A percentile compares a stretch with the other conserved stretches of the same genome.
phyloP scores from a whole-genome alignment of 2,113 vertebrate genomes.

The Caranx ignobilis region DNA sequence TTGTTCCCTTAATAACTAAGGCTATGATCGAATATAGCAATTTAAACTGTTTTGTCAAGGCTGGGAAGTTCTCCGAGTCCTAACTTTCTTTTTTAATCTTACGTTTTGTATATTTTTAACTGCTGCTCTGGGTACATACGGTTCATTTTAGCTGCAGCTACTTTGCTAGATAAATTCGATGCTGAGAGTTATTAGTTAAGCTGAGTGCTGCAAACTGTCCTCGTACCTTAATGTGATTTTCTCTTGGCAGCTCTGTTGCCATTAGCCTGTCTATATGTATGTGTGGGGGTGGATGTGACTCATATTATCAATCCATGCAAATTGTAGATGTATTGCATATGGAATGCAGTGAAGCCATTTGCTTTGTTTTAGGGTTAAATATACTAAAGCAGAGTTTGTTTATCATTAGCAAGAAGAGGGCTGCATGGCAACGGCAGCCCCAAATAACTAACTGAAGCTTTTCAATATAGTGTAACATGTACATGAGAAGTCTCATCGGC shows the following conservation, averaged over 20 bases:
- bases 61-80: too few relatives aligned
- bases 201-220: background rate
- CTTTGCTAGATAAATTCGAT: background rate
- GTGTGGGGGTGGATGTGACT: background rate
- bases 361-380: background rate
- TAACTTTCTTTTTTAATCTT: background rate
- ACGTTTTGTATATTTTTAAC: background rate
- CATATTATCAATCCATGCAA: background rate
- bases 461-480: slow-evolving; percentile 23
- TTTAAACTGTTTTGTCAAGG: background rate
- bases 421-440: background rate
- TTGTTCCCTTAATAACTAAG: background rate
- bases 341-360: background rate
- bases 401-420: background rate
- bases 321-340: background rate
- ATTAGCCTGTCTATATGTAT: background rate
- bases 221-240: background rate
- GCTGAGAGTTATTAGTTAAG: too few relatives aligned
- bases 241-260: background rate
- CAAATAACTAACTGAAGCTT: slow-evolving; percentile 15
- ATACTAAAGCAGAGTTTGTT: background rate
- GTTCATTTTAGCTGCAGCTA: background rate
- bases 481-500: slow-evolving; percentile 44
- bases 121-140: background rate
- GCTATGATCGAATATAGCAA: background rate